A percentile compares a stretch with the other conserved stretches of the same genome.
phyloP scores from a whole-genome alignment of 2,888 invertebrate species.

The Agrotis clavis region DNA sequence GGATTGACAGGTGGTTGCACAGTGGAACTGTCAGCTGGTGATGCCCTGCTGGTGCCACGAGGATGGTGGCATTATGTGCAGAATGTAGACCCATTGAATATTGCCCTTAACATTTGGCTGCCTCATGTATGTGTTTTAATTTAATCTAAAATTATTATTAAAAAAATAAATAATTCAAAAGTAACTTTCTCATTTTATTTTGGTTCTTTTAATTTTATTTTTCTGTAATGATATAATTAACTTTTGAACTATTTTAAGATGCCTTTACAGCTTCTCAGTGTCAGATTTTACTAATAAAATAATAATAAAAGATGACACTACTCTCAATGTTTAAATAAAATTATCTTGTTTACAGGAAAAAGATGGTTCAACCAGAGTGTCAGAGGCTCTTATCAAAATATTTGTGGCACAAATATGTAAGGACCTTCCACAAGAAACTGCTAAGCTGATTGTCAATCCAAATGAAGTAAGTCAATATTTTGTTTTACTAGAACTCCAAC shows the following conservation, averaged over 20 bases:
- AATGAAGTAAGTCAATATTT: conserved; percentile 90
- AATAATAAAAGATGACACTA: too few relatives aligned
- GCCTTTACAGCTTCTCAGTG: background rate
- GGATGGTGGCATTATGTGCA: conserved; percentile 99
- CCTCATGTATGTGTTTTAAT: conserved; percentile 91
- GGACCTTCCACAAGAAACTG: conserved; percentile 87
- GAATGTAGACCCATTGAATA: conserved; percentile 93
- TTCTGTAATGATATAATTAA: too few relatives aligned
- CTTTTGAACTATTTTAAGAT: background rate
- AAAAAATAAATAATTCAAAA: too few relatives aligned
- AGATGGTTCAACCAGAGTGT: conserved; percentile 87
- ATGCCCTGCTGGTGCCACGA: conserved; percentile 96
- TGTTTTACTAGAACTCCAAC: too few relatives aligned
- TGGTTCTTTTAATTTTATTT: too few relatives aligned
- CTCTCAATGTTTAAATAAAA: conserved; percentile 3
- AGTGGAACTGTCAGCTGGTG: conserved; percentile 95
- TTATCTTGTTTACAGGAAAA: conserved; percentile 81
- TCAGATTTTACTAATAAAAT: background rate
- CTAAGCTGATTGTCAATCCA: conserved; percentile 92
- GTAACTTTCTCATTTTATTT: too few relatives aligned
- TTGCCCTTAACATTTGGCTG: conserved; percentile 93
- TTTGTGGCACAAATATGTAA: conserved; percentile 92
- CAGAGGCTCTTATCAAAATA: conserved; percentile 93
- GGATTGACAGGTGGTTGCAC: conserved; percentile 85
- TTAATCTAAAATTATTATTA: too few relatives aligned